phyloP scores from a whole-genome alignment of 2,113 vertebrate genomes.

The Aptenodytes patagonicus region DNA sequence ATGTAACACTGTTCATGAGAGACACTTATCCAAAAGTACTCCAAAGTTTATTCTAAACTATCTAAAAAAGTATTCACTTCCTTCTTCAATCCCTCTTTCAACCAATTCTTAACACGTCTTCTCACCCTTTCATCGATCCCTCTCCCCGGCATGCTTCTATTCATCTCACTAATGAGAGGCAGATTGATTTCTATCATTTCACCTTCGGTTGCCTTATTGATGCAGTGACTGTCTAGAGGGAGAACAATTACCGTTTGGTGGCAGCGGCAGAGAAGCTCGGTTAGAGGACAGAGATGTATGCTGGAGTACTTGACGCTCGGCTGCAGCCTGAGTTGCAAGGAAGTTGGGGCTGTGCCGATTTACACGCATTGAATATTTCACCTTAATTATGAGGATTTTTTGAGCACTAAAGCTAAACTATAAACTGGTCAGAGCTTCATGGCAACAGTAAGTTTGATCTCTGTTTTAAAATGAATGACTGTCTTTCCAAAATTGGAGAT shows the following conservation, averaged over 20 bases:
- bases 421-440: not conserved
- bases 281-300: not conserved
- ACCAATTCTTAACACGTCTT: not conserved
- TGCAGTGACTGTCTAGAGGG: not conserved
- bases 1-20: not conserved
- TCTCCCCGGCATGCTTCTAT: not conserved
- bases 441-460: not conserved
- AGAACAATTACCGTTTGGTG: not conserved
- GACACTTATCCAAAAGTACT: not conserved
- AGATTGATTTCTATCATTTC: not conserved
- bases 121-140: not conserved
- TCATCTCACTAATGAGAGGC: not conserved
- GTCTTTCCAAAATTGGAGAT: not conserved
- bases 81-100: not conserved
- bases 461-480: not conserved
- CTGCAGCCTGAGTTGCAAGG: not conserved
- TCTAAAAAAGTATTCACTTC: not conserved
- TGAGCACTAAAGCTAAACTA: not conserved
- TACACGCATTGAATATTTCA: not conserved
- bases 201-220: not conserved
- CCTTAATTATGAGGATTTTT: not conserved
- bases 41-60: not conserved
- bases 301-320: not conserved
- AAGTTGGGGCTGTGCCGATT: not conserved
- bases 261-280: not conserved